Evolutionary conservation across 2,888 invertebrate species (phyloP).

Genomic region (Scaptomyza cyrtandrae): DNA sequence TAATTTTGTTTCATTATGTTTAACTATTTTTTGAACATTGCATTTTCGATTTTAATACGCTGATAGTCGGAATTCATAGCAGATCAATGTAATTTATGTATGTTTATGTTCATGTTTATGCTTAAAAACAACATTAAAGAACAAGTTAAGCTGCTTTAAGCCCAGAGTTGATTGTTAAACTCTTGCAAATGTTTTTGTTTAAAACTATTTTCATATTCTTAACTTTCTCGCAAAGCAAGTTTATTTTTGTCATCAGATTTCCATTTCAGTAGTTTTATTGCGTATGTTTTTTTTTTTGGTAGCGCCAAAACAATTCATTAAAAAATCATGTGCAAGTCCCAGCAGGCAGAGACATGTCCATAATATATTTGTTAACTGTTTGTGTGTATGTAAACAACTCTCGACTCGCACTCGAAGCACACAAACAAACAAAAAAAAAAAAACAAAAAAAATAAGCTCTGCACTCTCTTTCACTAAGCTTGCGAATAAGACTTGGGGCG

Average conservation of each 20-base stretch:
- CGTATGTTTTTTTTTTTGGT: slow-evolving; percentile 24
- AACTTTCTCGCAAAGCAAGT: background rate
- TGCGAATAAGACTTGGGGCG: slow-evolving; percentile 50
- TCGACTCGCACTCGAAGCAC: background rate
- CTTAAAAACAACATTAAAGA: background rate
- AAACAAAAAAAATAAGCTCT: background rate
- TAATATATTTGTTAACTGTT: slow-evolving; percentile 11
- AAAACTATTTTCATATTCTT: no score
- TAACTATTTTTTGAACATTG: background rate
- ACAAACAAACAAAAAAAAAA: background rate
- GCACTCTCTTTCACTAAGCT: slow-evolving; percentile 21
- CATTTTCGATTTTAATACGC: background rate
- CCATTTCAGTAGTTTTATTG: slow-evolving; percentile 54
- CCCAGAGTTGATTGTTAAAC: background rate
- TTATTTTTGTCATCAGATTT: slow-evolving; percentile 24
- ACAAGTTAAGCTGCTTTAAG: slow-evolving; percentile 1
- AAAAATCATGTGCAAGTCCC: slow-evolving; percentile 52
- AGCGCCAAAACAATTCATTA: slow-evolving; percentile 57
- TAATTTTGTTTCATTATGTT: background rate
- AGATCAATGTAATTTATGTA: background rate
- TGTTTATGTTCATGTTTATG: background rate
- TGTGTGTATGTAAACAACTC: background rate
- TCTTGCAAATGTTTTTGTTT: no score
- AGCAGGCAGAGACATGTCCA: slow-evolving; percentile 26
- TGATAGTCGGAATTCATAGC: background rate